Conservation (phyloP, 2,888 invertebrate species). For the Xylocampa areola region DNA sequence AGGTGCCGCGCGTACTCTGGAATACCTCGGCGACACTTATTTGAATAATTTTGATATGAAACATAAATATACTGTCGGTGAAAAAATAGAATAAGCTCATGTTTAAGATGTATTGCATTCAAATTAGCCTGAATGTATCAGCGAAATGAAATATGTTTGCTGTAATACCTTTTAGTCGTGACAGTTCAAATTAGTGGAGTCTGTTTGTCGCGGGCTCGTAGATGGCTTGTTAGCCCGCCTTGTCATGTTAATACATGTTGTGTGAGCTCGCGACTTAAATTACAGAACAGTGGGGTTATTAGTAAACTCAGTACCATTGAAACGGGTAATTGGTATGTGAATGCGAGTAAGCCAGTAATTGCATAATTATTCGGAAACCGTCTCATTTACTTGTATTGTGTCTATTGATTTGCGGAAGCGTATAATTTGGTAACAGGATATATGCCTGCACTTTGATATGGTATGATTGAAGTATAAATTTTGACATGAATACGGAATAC, state of each 20-base stretch:
- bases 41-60: conserved; percentile 49
- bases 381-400: conserved; percentile 53
- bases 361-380: conserved; percentile 62
- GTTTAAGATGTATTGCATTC: conserved; percentile 42
- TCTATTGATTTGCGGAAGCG: conserved; percentile 48
- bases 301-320: conserved; percentile 61
- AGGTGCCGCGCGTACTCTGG: conserved; percentile 9
- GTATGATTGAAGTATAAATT: conserved; percentile 18
- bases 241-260: conserved; percentile 77
- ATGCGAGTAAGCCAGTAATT: conserved; percentile 62
- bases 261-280: conserved; percentile 58
- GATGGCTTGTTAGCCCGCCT: conserved; percentile 71
- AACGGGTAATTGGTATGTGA: conserved; percentile 64
- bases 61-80: conserved; percentile 24
- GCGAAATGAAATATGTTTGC: conserved; percentile 50
- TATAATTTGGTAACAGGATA: conserved; percentile 46
- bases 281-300: conserved; percentile 64
- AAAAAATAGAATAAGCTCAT: conserved; percentile 43
- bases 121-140: conserved; percentile 29
- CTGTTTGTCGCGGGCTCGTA: conserved; percentile 64
- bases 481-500: conserved; percentile 1
- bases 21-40: conserved; percentile 38
- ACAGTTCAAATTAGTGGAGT: conserved; percentile 68
- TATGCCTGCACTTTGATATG: conserved; percentile 27
- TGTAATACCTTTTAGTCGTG: conserved; percentile 42